Conservation (phyloP, 2,888 invertebrate species). For the Kryphioiulus occultus region DNA sequence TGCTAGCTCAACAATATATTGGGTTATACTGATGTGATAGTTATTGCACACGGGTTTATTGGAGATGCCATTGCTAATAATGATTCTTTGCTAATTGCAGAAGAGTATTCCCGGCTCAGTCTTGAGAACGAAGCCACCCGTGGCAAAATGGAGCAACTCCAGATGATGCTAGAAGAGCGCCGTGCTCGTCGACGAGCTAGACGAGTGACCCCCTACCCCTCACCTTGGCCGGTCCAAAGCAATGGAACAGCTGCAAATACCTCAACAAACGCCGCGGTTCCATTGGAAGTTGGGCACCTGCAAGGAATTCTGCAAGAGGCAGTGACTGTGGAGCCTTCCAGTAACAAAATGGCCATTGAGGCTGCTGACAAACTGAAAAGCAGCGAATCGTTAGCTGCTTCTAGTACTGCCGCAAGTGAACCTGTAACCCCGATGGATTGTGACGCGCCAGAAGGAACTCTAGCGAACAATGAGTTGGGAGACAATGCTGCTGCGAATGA, state of each 20-base stretch:
- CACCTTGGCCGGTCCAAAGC: constrained; percentile 53
- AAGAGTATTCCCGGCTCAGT: constrained; percentile 65
- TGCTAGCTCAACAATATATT: too few relatives aligned
- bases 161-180: constrained; percentile 89
- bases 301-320: neutral
- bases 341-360: neutral
- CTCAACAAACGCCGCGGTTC: neutral
- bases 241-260: constrained; percentile 42
- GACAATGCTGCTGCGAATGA: constrained; percentile 52
- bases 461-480: constrained; percentile 51
- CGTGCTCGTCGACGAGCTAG: constrained; percentile 73
- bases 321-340: constrained; percentile 6
- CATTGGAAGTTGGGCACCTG: neutral
- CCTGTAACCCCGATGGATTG: constrained; percentile 43
- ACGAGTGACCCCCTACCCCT: constrained; percentile 70
- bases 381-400: neutral
- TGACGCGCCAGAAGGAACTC: constrained; percentile 46
- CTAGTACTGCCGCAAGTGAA: constrained; percentile 48
- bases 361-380: neutral
- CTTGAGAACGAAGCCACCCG: constrained; percentile 80
- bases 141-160: constrained; percentile 84
- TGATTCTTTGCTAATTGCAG: constrained; percentile 51
- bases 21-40: too few relatives aligned
- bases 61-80: neutral
- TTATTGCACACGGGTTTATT: neutral